These are phyloP conservation scores for Pangasius larnaudii DNA, from an alignment of 2,797 vertebrate genomes.

Conservation along the genomic window DNA sequence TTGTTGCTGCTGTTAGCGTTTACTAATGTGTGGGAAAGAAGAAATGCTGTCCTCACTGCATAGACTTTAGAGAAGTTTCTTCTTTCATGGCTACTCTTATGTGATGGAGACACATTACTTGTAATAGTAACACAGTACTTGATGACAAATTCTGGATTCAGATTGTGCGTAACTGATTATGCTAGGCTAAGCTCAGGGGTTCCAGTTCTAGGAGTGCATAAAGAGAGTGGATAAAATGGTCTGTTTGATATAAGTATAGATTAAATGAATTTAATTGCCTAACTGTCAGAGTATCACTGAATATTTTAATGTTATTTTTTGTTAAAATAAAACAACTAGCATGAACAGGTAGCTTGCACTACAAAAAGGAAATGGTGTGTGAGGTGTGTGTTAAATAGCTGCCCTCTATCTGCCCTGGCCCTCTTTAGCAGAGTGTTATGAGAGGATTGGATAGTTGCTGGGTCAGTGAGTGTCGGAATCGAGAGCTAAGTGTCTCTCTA, in stretches of 20 bases:
- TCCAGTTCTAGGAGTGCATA: not conserved
- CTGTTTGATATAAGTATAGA: too few species aligned
- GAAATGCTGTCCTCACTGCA: not conserved
- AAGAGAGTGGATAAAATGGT: not conserved
- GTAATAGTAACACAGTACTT: not conserved
- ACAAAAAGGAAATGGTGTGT: not conserved
- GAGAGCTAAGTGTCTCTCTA: conserved; percentile 50
- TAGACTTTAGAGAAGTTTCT: not conserved
- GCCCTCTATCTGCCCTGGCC: conserved; percentile 7
- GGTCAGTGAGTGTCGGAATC: conserved; percentile 46
- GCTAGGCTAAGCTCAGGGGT: not conserved
- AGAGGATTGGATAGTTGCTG: conserved; percentile 48
- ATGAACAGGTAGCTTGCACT: not conserved
- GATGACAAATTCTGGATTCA: not conserved
- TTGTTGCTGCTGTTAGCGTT: not conserved
- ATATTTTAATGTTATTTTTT: not conserved
- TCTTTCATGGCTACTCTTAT: not conserved
- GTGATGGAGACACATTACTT: not conserved
- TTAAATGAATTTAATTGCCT: not conserved
- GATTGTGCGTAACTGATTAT: not conserved
- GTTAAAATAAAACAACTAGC: not conserved
- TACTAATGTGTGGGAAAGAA: not conserved
- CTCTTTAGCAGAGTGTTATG: conserved; percentile 36
- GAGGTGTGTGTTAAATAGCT: conserved; percentile 20
- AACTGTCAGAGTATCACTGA: not conserved